A percentile compares a stretch with the other conserved stretches of the same genome.
Conservation (phyloP, 2,113 vertebrate genomes). For the Setophaga coronata region DNA sequence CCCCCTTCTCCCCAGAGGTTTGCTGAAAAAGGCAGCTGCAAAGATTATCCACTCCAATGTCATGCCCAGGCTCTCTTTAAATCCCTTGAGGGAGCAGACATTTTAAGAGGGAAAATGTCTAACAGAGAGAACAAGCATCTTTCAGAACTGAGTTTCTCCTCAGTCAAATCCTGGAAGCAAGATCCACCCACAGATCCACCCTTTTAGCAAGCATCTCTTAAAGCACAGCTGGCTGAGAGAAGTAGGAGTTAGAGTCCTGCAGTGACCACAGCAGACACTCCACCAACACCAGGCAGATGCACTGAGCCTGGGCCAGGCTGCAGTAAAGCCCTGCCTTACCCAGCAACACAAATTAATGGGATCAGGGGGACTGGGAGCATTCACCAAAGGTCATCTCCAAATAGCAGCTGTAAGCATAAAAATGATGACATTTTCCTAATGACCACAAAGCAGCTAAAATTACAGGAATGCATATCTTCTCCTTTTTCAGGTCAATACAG, state of each 20-base stretch:
- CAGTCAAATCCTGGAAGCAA: not conserved
- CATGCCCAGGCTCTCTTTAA: not conserved
- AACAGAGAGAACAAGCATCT: not conserved
- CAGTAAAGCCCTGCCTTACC: not conserved
- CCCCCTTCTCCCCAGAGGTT: not conserved
- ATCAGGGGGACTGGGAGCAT: not conserved
- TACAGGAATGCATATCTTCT: slow-evolving; percentile 9
- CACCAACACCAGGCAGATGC: not conserved
- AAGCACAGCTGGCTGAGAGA: not conserved
- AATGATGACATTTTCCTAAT: slow-evolving; percentile 21
- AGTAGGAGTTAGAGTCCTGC: not conserved
- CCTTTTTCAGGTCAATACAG: slow-evolving; percentile 17
- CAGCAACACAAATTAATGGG: not conserved
- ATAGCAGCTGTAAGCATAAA: slow-evolving; percentile 7
- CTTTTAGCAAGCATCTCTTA: not conserved
- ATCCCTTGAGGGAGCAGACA: not conserved
- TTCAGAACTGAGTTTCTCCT: not conserved
- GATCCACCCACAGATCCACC: not conserved
- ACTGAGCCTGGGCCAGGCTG: fast-evolving
- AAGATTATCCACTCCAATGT: slow-evolving; percentile 24
- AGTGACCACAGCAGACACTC: not conserved
- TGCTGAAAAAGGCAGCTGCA: slow-evolving; percentile 55
- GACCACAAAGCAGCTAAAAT: slow-evolving; percentile 26
- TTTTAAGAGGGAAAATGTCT: not conserved
- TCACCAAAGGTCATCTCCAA: slow-evolving; percentile 25